Base-by-base conservation (phyloP, 2,888 invertebrate species). In the Amphimallon solstitiale region DNA sequence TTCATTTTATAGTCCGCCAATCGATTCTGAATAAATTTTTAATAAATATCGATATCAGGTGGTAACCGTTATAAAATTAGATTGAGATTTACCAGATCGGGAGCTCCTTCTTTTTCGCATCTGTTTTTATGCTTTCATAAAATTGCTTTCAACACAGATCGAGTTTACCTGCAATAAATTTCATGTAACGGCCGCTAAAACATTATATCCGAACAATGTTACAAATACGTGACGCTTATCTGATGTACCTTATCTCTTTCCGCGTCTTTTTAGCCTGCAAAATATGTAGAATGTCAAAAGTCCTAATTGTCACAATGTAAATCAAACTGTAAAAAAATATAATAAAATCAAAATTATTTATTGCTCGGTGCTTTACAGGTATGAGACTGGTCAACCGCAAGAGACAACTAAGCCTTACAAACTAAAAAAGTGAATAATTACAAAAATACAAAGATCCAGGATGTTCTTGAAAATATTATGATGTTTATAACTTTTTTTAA, bases 131-230 rank as follows among this genome's bases (percentile, higher is more conserved):
- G 35, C 63, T 51, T 51, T 43, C 52, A 45, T 63, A 63, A 63
- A 63, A 52, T 49, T 43, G 51, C 29, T 52, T 51, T 43, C 62
- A 52, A 54, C 40, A 51, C 21, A 15, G 63, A 54, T 43, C 52
- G 43, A 43, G 54, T 43, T 51, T 51, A 51, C 38, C 52, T 54
- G 63, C 52, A 63, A 63, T 63, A 63, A 63, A 63, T 63, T 52
- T 29, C 9, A 43, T 17, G 34, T 63, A 63, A 63, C 45, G 54
- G 46, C 63, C 66, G 51, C 45, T 64, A 56, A 66, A 62, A 65
- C 63, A 45, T 56, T 64, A 66, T 68, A 63, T 69, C 63, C 68
- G 59, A 66, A 69, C 69, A 69, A 64, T 69, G 68, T 66, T 69
- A 67, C 66, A 69, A 69, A 69, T 64, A 63, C 51, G 46, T 63